These are phyloP conservation scores for Falco columbarius DNA, from an alignment of 2,797 vertebrate genomes.

Conservation along the genomic window DNA sequence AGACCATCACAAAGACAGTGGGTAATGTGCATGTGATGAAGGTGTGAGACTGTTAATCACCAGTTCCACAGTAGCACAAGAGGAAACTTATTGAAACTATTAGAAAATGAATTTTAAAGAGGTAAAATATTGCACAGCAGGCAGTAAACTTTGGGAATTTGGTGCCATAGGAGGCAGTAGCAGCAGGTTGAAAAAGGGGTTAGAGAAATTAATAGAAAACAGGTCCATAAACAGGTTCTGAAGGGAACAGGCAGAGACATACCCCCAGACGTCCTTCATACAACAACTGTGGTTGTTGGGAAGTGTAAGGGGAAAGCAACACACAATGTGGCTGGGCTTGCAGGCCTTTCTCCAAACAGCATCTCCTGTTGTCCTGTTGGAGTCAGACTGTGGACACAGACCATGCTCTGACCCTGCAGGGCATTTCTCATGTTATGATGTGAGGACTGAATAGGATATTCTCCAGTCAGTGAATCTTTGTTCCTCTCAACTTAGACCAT, in stretches of 20 bases:
- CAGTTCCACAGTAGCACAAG: background rate
- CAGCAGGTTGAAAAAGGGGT: fast-evolving
- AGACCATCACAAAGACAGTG: background rate
- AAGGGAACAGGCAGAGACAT: background rate
- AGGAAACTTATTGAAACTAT: background rate
- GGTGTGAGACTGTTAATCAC: background rate
- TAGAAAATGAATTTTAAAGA: background rate
- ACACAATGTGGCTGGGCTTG: background rate
- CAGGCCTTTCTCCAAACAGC: background rate
- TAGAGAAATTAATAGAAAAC: background rate
- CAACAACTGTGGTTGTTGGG: background rate
- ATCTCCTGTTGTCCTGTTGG: fast-evolving
- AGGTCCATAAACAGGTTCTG: background rate
- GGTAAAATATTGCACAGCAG: background rate
- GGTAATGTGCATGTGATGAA: background rate
- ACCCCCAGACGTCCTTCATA: background rate
- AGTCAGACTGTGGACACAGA: background rate
- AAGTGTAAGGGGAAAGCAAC: background rate
- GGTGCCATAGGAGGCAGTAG: background rate
- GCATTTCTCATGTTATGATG: background rate
- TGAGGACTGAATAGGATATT: background rate
- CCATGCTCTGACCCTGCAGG: background rate
- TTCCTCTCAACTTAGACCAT: background rate
- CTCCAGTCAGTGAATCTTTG: background rate
- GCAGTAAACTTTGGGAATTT: background rate